Evolutionary conservation across 1,140 invertebrate species (phyloP).

Genomic region (Heliconius hermathena): DNA sequence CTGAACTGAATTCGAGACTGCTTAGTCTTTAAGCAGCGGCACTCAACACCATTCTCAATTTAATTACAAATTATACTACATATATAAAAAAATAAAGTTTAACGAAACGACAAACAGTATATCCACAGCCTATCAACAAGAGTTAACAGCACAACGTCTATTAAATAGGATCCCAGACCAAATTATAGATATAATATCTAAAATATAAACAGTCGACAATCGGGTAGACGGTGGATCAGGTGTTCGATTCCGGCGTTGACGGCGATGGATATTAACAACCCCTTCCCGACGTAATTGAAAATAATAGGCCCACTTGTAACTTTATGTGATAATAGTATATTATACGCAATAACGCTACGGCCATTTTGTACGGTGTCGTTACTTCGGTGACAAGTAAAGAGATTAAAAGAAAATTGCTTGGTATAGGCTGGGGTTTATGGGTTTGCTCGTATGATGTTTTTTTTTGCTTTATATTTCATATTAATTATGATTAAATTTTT

Average conservation of each 20-base stretch:
- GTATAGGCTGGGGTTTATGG: not conserved
- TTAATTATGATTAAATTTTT: too few species aligned
- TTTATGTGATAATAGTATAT: conserved; percentile 61
- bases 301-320: conserved; percentile 66
- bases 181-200: conserved; percentile 68
- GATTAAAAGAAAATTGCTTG: not conserved
- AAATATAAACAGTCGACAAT: conserved; percentile 57
- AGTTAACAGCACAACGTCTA: conserved; percentile 22
- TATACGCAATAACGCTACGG: conserved; percentile 23
- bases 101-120: not conserved
- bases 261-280: conserved; percentile 78
- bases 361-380: not conserved
- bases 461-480: too few species aligned
- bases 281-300: conserved; percentile 74
- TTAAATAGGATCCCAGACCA: conserved; percentile 42
- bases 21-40: too few species aligned
- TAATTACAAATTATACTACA: too few species aligned
- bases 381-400: conserved; percentile 6
- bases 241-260: conserved; percentile 62
- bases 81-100: too few species aligned
- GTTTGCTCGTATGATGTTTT: not conserved
- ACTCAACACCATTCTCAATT: too few species aligned
- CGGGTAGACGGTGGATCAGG: conserved; percentile 61
- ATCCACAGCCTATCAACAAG: conserved; percentile 15
- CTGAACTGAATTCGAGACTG: too few species aligned